Conservation (phyloP, 1,140 invertebrate species). For the Whitmania pigra region DNA sequence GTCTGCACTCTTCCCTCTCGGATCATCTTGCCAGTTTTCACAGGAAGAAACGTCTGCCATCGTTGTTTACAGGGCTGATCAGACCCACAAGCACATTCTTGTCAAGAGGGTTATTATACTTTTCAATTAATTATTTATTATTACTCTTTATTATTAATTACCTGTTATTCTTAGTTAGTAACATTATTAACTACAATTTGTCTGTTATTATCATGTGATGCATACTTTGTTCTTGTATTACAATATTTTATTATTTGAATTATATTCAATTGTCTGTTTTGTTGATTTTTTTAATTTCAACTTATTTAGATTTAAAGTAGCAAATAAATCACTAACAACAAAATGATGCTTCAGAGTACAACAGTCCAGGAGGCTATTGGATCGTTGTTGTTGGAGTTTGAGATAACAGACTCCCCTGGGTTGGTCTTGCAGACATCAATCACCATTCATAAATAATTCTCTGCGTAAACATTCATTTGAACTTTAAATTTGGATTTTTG, state of each 20-base stretch:
- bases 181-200: neutral
- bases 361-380: constrained; percentile 95
- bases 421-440: constrained; percentile 20
- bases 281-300: neutral
- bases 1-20: too few relatives aligned
- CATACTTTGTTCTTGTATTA: neutral
- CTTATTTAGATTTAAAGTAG: neutral
- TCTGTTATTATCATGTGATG: too few relatives aligned
- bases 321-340: too few relatives aligned
- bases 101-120: constrained; percentile 61
- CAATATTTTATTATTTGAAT: neutral
- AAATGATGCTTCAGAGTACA: constrained; percentile 55
- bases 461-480: too few relatives aligned
- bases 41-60: constrained; percentile 50
- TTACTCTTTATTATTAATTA: neutral
- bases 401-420: constrained; percentile 68
- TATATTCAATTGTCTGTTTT: neutral
- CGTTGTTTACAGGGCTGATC: constrained; percentile 79
- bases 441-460: too few relatives aligned
- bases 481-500: too few relatives aligned
- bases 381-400: constrained; percentile 88
- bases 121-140: too few relatives aligned
- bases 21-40: too few relatives aligned
- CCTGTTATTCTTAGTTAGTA: neutral
- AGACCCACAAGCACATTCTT: constrained; percentile 90